Evolutionary conservation across 2,888 invertebrate genomes (phyloP).

Genomic region (Drosophila robusta): DNA sequence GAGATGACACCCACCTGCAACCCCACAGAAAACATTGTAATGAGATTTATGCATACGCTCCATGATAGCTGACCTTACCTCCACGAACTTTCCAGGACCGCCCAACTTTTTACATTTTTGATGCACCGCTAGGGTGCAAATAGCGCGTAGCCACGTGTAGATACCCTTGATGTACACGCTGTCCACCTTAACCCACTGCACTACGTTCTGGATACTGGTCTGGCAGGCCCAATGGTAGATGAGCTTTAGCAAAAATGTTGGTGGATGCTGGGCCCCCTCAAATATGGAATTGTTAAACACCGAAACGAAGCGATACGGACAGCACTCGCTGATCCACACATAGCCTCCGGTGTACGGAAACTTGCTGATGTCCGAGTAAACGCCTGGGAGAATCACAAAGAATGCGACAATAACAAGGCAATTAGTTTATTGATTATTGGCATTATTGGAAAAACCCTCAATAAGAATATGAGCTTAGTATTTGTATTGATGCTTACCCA

Average conservation of each 20-base stretch:
- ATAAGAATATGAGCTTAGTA: background rate
- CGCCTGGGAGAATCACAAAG: constrained; percentile 86
- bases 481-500: constrained; percentile 86
- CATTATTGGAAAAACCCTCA: background rate
- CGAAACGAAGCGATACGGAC: constrained; percentile 93
- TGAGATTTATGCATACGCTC: background rate
- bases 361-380: constrained; percentile 93
- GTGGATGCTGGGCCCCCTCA: constrained; percentile 93
- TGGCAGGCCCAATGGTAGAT: constrained; percentile 97
- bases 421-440: background rate
- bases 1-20: constrained; percentile 91
- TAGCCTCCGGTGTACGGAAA: constrained; percentile 96
- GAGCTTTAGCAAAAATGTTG: constrained; percentile 92
- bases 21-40: background rate
- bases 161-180: constrained; percentile 89
- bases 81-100: constrained; percentile 89
- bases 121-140: constrained; percentile 92
- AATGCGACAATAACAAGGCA: no score
- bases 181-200: constrained; percentile 94
- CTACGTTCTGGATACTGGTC: constrained; percentile 94
- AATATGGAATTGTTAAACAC: constrained; percentile 95
- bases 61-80: constrained; percentile 80
- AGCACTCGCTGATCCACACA: constrained; percentile 96
- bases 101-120: constrained; percentile 91
- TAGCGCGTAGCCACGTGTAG: constrained; percentile 90